Evolutionary conservation across 1,140 invertebrate genomes (phyloP).

Genomic region (Tribolium madens): DNA sequence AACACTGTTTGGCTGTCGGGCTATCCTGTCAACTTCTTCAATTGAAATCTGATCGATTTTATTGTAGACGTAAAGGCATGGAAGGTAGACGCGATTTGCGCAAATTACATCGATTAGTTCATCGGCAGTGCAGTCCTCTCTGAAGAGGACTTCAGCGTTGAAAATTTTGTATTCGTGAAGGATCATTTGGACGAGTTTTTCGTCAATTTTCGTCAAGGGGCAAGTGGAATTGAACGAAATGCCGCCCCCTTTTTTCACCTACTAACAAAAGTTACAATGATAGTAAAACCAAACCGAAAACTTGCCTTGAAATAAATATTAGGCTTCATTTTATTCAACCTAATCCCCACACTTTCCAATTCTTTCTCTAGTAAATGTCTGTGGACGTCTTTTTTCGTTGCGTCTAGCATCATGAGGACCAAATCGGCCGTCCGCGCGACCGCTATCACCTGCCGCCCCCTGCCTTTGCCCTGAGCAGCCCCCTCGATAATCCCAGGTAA

Average conservation of each 20-base stretch:
- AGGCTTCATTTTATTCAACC: conserved; percentile 93
- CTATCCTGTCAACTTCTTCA: conserved; percentile 97
- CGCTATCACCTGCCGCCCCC: conserved; percentile 90
- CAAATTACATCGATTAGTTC: conserved; percentile 99
- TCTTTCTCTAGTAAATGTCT: conserved; percentile 91
- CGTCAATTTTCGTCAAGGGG: conserved; percentile 92
- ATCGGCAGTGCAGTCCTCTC: conserved; percentile 96
- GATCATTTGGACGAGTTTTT: conserved; percentile 98
- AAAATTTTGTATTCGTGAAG: conserved; percentile 99
- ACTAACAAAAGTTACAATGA: too few relatives aligned
- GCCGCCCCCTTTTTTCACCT: conserved; percentile 97
- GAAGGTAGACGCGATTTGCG: conserved; percentile 96
- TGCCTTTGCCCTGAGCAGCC: conserved; percentile 92
- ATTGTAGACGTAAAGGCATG: conserved; percentile 98
- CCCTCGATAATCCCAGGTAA: conserved; percentile 98
- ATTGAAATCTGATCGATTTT: conserved; percentile 99
- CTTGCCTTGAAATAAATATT: conserved; percentile 98
- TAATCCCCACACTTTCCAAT: conserved; percentile 95
- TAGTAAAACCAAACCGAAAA: not conserved
- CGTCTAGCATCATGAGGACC: conserved; percentile 99
- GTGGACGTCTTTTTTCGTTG: conserved; percentile 96
- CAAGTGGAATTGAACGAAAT: conserved; percentile 98
- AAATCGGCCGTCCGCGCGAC: conserved; percentile 96
- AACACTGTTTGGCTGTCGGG: conserved; percentile 88
- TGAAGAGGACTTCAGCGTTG: conserved; percentile 96